Evolutionary conservation across 2,888 invertebrate genomes (phyloP).

Genomic region (Julus scanicus): DNA sequence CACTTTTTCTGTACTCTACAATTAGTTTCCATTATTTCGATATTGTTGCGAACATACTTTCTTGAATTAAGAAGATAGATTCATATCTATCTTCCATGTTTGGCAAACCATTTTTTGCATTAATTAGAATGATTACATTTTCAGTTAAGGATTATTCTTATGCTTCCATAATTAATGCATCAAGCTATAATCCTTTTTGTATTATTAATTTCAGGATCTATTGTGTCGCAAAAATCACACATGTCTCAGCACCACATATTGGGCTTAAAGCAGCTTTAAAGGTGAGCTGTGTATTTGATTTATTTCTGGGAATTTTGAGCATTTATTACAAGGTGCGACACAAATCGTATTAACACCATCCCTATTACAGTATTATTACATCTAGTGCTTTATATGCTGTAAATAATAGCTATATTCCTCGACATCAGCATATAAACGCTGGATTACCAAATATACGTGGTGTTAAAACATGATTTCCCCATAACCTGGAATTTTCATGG

Average conservation of each 20-base stretch:
- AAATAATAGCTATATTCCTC: no score
- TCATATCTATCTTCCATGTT: no score
- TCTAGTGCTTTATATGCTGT: no score
- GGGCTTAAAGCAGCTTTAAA: not conserved
- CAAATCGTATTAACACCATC: no score
- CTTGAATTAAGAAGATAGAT: not conserved
- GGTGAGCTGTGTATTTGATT: not conserved
- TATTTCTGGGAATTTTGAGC: not conserved
- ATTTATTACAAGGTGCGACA: not conserved
- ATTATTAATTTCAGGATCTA: not conserved
- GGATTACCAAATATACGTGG: no score
- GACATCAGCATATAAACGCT: no score
- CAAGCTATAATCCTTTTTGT: not conserved
- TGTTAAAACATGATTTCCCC: no score
- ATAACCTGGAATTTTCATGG: no score
- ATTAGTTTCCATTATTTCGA: not conserved
- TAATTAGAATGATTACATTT: not conserved
- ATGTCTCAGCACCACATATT: not conserved
- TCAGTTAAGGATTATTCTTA: not conserved
- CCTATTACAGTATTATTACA: no score
- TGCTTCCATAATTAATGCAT: constrained; percentile 1
- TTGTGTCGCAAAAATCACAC: not conserved
- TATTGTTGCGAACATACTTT: no score
- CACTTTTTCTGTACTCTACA: not conserved
- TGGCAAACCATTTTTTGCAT: not conserved